Base-by-base conservation (phyloP, 2,113 vertebrate genomes). In the Nothobranchius furzeri region DNA sequence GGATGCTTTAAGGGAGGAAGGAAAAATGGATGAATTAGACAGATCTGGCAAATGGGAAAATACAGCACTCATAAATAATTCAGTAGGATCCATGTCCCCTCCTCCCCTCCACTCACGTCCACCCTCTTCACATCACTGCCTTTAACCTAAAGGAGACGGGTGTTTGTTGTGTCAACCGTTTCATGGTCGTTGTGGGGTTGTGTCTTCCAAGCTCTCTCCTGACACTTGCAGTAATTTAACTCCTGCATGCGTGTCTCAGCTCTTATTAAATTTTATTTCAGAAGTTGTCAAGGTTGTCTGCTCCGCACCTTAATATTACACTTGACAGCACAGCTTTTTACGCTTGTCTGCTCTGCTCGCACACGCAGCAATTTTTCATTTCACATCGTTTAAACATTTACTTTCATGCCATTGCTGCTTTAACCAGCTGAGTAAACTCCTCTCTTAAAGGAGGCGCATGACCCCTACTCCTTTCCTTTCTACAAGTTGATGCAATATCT, bases 61-160 rank as follows among this genome's bases (percentile, higher is more conserved):
- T 81, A 73, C 70, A 60, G 69, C 40, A 10, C 78, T 84, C 25
- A 68, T 91, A 76, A 92, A 92, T 91, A 87, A 91, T 90, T 90
- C 69, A 91, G 66, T 61, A 45, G 40, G 65, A 81, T 60, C 60
- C 58, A 15, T 55, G 6, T 30, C 63, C 43, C 61, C 70, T 70
- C 72, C 62, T 71, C 62, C 64, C 40, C 35, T 58, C 9, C 7
- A 8, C 59, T 52, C 70, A 46, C 13, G 67, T 84, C 60, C 68
- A 64, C 68, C 75, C 67, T 65, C 64, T 61, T 73, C 71, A 36
- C 59, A 9, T 71, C 63, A 76, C 62, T 71, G 78, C 66, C 75
- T 83, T 85, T 79, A 78, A 78, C 75, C 78, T 37, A 70, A 63
- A 84, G 60, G 62, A 84, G 66, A 64, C 45, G 70, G 78, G 78